Percentiles rank a stretch among this genome's conserved stretches.
These are phyloP conservation scores for Meloe dianella DNA, from an alignment of 2,888 invertebrate species.

Conservation along the genomic window DNA sequence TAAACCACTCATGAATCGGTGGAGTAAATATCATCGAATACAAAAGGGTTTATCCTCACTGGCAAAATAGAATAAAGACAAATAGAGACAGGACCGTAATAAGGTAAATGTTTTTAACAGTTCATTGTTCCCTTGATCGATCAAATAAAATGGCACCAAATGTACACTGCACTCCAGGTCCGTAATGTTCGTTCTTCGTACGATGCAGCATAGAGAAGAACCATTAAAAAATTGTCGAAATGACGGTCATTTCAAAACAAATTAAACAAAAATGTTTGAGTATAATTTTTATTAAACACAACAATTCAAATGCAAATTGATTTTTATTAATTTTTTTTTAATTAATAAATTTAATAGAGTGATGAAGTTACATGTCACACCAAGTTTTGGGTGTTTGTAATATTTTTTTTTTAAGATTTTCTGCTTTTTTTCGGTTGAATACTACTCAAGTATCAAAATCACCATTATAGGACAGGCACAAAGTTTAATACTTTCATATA, in stretches of 20 bases:
- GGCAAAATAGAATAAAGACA: too few species aligned
- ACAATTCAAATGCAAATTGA: constrained; percentile 53
- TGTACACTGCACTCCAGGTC: too few species aligned
- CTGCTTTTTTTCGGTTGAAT: constrained; percentile 39
- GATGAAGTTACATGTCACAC: constrained; percentile 49
- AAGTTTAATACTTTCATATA: constrained; percentile 47
- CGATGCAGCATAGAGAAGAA: too few species aligned
- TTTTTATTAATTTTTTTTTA: constrained; percentile 23
- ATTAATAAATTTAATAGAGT: constrained; percentile 43
- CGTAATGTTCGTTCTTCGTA: too few species aligned
- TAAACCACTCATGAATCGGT: too few species aligned
- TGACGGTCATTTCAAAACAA: neutral
- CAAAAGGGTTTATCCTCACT: too few species aligned
- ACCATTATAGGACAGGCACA: constrained; percentile 50
- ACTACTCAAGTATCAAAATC: constrained; percentile 49
- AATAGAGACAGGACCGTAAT: too few species aligned
- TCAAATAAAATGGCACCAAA: too few species aligned
- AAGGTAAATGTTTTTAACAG: too few species aligned
- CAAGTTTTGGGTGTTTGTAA: constrained; percentile 45
- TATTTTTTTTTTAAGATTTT: neutral
- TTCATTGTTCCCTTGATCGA: too few species aligned
- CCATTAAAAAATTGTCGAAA: neutral
- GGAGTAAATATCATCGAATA: too few species aligned
- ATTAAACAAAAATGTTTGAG: constrained; percentile 45
- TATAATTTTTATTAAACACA: constrained; percentile 56